Evolutionary conservation across 2,113 vertebrate genomes (phyloP), one percentile per base, ranked within the genome.

Genomic region (Pelmatolapia mariae): DNA sequence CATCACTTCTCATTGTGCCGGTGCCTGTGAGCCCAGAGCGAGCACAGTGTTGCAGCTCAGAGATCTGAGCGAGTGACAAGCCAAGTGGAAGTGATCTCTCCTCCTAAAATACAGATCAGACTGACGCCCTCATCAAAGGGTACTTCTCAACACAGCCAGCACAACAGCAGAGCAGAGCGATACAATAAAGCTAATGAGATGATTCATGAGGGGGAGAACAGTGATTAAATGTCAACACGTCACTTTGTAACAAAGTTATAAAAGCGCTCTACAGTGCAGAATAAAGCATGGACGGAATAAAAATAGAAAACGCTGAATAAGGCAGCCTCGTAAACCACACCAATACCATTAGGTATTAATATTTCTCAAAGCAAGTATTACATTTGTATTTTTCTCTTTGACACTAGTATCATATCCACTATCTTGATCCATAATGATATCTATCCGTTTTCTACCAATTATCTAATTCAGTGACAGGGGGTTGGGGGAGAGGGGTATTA

Each of bases 1-100:
- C 86, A 93, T 97, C 95, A 92, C 93, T 94, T 96, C 86, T 54
- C 81, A 86, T 93, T 92, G 78, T 68, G 68, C 89, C 92, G 53
- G 40, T 86, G 86, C 84, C 38, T 89, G 71, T 92, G 92, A 95
- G 81, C 57, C 56, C 66, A 83, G 81, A 90, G 80, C 10, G 53
- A 94, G 92, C 47, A 1, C 89, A 68, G 90, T 73, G 36, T 80
- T 94, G 50, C 85, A 87, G 89, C 83, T 86, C 91, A 47, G 86
- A 90, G 91, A 53, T 84, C 85, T 68, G 84, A 92, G 89, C 85
- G 12, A 59, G 82, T 16, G 71, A 73, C 85, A 89, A 93, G 90
- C 93, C 80, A 31, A 92, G 92, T 93, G 92, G 93, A 94, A 95
- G 90, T 31, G 81, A 82, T 92, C 57, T 56, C 76, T 86, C 82